Evolutionary conservation across 2,888 invertebrate genomes (phyloP), one percentile per base, ranked within the genome.

Genomic region (Steinernema scapterisci): DNA sequence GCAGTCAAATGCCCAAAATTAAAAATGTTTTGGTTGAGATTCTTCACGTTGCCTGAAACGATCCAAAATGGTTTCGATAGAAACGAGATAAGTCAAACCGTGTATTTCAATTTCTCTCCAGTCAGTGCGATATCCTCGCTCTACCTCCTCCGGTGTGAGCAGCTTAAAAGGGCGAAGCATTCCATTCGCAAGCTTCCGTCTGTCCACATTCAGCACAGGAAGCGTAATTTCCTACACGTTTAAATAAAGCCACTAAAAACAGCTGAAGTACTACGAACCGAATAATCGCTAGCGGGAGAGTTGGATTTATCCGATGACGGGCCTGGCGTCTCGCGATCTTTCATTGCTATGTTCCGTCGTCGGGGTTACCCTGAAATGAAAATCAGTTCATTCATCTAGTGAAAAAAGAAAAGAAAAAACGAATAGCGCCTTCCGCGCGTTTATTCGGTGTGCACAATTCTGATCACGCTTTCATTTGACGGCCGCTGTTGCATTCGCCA

Each of bases 11-110:
- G 94, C 82, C 92, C 91, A 89, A 95, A 91, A 89, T 93, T 92
- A 92, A 95, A 97, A 87, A 99, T 90, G 85, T 92, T 92, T 45
- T 95, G 93, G 90, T 95, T 95, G 86, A 99, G 90, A 89, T 95
- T 96, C 87, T 95, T 92, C 88, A 99, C 94, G 91, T 92, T 93
- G 90, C 97, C 97, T 94, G 91, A 56, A 85, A 94, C 3, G 5
- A 7, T 27, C 31, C 3, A 73, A 38, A 9, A 9, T 38, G 5
- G 9, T 6, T 9, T 38, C 3, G 9, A 38, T 9, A 38, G 9
- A 38, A 38, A n/a, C n/a, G n/a, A n/a, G n/a, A n/a, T n/a, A n/a
- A n/a, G n/a, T 3, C 82, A n/a, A 16, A 87, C 86, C 86, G 70
- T 82, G 82, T 7, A 86, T 84, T 73, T 86, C 86, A 52, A 86